Evolutionary conservation across 2,113 vertebrate genomes (phyloP), one percentile per base, ranked within the genome.

Genomic region (Hippoglossus stenolepis): DNA sequence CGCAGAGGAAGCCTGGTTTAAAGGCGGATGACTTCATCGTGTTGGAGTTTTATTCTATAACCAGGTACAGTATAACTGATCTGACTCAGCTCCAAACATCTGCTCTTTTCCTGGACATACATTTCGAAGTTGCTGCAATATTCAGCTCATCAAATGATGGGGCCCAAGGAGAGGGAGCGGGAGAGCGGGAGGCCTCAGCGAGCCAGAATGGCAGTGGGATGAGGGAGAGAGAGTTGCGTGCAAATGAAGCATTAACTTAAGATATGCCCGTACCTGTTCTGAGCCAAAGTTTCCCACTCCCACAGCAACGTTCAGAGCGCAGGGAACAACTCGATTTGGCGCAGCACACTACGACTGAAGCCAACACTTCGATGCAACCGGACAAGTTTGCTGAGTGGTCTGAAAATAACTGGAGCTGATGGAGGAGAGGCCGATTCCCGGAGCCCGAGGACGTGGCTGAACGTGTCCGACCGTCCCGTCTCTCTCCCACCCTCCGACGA

Each of bases 241-340:
- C 91, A 92, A 92, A 91, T 85, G 75, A 90, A 90, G 82, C 88
- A 92, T 93, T 92, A 85, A 80, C 79, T 86, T 69, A 73, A 90
- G 87, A 92, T 91, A 84, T 89, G 82, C 91, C 87, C 86, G 4
- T 83, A 87, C 85, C 86, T 69, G 73, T 78, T 72, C 70, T 3
- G 57, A 82, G 90, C 87, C 91, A 93, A 89, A 43, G 65, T 45
- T 77, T 80, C 62, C 79, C 84, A 85, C 89, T 91, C 80, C 85
- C 84, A 89, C 80, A 77, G 80, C 51, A 87, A 83, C 84, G 54
- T 81, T 74, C 51, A 75, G 80, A 77, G 69, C 73, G 83, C 62
- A n/a, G 77, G 53, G 76, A 91, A 85, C 70, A 73, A 84, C 83
- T 80, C 40, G 80, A 86, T 80, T 80, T 91, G 84, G 89, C 89